phyloP scores from a whole-genome alignment of 1,140 invertebrate genomes.

The Zaprionus taronus region DNA sequence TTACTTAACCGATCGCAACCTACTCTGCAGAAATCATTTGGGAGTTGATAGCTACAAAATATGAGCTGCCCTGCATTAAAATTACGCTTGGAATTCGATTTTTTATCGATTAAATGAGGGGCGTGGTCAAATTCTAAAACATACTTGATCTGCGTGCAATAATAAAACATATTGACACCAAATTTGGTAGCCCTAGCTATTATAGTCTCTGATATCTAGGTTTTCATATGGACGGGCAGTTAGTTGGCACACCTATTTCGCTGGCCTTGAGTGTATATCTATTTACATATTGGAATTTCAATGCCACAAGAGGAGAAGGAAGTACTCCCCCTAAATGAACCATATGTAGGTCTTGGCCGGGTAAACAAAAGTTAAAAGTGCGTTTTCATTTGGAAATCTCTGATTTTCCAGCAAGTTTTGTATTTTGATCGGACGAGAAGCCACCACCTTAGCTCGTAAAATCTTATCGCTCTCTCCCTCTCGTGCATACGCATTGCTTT shows the following conservation, averaged over 20 bases:
- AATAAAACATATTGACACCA: no score
- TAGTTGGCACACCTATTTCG: background rate
- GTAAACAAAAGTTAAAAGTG: background rate
- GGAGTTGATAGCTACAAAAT: no score
- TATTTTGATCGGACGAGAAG: background rate
- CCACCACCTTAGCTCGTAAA: constrained; percentile 3
- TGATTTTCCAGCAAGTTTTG: background rate
- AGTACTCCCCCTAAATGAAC: background rate
- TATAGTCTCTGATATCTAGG: no score
- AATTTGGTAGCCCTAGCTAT: no score
- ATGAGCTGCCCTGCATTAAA: no score
- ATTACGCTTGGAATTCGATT: no score
- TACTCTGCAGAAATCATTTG: no score
- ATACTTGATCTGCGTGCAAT: no score
- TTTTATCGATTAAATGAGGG: no score
- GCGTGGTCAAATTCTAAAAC: no score
- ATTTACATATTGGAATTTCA: constrained; percentile 8
- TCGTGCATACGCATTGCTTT: background rate
- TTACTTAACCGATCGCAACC: no score
- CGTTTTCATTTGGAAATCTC: background rate
- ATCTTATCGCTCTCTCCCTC: background rate
- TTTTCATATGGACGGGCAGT: no score
- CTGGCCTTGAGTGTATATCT: background rate
- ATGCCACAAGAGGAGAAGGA: background rate
- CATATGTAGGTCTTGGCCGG: background rate